Evolutionary conservation across 2,797 vertebrate genomes (phyloP).

Genomic region (Falco rusticolus): DNA sequence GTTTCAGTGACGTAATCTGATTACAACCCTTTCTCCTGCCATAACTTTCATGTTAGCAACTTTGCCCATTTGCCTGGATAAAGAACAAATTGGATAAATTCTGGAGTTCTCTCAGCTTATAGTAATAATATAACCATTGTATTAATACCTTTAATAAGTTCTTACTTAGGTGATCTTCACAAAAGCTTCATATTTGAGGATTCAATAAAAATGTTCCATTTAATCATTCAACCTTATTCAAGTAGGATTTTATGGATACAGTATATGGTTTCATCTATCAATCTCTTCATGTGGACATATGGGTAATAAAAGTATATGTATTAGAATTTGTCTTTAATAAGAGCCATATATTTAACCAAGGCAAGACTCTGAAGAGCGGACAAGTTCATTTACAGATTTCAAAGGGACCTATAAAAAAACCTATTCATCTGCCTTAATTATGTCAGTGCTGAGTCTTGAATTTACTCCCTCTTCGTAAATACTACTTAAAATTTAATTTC

Average conservation of each 20-base stretch:
- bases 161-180: slow-evolving; percentile 37
- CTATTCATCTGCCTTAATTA: slow-evolving; percentile 70
- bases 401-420: slow-evolving; percentile 53
- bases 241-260: slow-evolving; percentile 69
- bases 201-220: slow-evolving; percentile 66
- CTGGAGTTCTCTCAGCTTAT: background rate
- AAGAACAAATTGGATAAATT: background rate
- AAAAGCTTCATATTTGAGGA: slow-evolving; percentile 22
- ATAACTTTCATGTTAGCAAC: background rate
- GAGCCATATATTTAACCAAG: slow-evolving; percentile 68
- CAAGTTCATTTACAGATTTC: slow-evolving; percentile 71
- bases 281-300: slow-evolving; percentile 46
- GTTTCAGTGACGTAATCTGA: background rate
- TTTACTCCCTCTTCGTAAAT: slow-evolving; percentile 71
- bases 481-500: slow-evolving; percentile 71
- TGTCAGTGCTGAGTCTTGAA: slow-evolving; percentile 46
- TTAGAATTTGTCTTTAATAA: slow-evolving; percentile 74
- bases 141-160: slow-evolving; percentile 50
- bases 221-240: background rate
- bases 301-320: slow-evolving; percentile 72
- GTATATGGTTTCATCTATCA: slow-evolving; percentile 59
- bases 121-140: background rate
- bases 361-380: slow-evolving; percentile 34
- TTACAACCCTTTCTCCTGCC: background rate
- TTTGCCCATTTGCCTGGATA: slow-evolving; percentile 5